A percentile compares a stretch with the other conserved stretches of the same genome.
Conservation (phyloP, 2,888 invertebrate species). For the Cotesia congregata region DNA sequence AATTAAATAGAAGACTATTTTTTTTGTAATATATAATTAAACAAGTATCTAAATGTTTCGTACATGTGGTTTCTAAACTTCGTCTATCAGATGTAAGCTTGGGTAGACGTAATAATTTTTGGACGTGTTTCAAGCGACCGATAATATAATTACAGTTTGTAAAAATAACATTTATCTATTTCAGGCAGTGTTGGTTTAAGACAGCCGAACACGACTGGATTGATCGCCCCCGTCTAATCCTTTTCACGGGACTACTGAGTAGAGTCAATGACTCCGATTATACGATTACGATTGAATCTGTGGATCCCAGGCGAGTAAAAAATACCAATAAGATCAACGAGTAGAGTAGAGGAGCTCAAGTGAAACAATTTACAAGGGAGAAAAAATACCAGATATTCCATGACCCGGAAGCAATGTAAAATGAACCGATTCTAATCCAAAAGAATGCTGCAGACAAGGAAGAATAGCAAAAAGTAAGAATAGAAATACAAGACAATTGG, state of each 20-base stretch:
- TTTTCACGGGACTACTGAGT: conserved; percentile 7
- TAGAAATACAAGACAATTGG: not conserved
- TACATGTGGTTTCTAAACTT: no score
- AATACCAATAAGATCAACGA: not conserved
- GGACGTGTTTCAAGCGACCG: not conserved
- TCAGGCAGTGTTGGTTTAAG: conserved; percentile 17
- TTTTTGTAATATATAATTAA: no score
- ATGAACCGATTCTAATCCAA: conserved; percentile 17
- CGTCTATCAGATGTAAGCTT: not conserved
- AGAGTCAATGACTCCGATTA: conserved; percentile 14
- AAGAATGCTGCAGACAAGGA: no score
- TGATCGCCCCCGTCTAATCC: conserved; percentile 4
- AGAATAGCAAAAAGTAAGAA: not conserved
- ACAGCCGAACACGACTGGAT: conserved; percentile 8
- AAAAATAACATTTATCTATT: conserved; percentile 21
- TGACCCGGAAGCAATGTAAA: conserved; percentile 12
- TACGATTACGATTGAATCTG: conserved; percentile 6
- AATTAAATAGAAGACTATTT: not conserved
- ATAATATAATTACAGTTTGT: conserved; percentile 18
- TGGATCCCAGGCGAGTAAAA: not conserved
- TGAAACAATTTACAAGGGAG: not conserved
- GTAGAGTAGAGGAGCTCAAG: not conserved
- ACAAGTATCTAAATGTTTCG: no score
- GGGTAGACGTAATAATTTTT: not conserved
- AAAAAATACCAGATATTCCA: not conserved